These are phyloP conservation scores for Pheosia tremula DNA, from an alignment of 2,888 invertebrate genomes.

Conservation along the genomic window DNA sequence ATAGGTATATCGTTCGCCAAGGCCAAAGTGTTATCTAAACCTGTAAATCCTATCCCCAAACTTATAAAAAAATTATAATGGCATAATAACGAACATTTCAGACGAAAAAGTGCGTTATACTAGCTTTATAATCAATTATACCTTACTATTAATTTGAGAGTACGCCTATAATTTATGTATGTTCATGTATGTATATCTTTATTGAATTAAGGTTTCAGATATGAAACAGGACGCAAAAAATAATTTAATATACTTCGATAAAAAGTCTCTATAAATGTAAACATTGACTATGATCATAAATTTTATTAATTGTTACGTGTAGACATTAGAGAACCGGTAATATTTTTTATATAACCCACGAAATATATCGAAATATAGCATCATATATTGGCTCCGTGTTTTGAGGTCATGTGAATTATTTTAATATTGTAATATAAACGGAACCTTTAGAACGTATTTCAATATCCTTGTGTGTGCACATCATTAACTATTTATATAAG, in stretches of 20 bases:
- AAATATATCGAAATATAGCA: slow-evolving; percentile 27
- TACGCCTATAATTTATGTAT: too few species aligned
- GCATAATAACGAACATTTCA: too few species aligned
- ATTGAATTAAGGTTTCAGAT: not conserved
- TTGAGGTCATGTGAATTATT: slow-evolving; percentile 46
- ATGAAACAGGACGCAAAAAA: slow-evolving; percentile 3
- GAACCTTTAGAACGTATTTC: slow-evolving; percentile 16
- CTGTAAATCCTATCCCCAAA: too few species aligned
- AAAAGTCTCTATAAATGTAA: slow-evolving; percentile 39
- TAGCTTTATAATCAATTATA: too few species aligned
- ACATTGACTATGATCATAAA: slow-evolving; percentile 36
- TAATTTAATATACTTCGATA: slow-evolving; percentile 4
- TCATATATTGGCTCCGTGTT: slow-evolving; percentile 32
- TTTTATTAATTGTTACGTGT: slow-evolving; percentile 39
- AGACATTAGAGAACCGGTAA: slow-evolving; percentile 39
- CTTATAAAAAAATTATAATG: too few species aligned
- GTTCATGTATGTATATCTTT: too few species aligned
- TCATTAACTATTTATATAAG: slow-evolving; percentile 4
- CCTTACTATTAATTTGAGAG: too few species aligned
- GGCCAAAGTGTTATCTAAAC: too few species aligned
- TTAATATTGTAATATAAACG: slow-evolving; percentile 36
- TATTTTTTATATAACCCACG: slow-evolving; percentile 22
- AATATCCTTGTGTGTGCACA: slow-evolving; percentile 18
- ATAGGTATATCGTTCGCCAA: too few species aligned
- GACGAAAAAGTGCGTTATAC: too few species aligned